Percentiles rank a stretch among this genome's conserved stretches.
Conservation (phyloP, 2,113 vertebrate genomes). For the Istiophorus platypterus region DNA sequence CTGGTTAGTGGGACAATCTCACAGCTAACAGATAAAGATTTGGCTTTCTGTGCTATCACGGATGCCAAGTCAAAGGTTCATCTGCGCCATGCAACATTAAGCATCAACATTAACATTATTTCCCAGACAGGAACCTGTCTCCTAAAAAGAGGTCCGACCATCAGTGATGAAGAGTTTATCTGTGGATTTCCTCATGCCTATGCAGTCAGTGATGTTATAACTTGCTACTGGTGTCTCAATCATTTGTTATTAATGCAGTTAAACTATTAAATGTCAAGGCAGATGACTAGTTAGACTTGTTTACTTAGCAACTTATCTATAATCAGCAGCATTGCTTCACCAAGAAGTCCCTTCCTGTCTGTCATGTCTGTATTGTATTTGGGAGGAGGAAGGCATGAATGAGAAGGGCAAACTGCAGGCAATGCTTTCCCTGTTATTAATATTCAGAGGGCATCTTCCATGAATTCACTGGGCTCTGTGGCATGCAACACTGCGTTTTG, state of each 20-base stretch:
- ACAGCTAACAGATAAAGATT: conserved; percentile 69
- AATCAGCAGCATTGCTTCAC: conserved; percentile 39
- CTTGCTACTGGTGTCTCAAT: not conserved
- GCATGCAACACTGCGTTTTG: conserved; percentile 50
- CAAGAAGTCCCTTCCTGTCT: conserved; percentile 22
- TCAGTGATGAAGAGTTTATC: conserved; percentile 35
- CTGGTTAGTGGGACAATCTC: conserved; percentile 72
- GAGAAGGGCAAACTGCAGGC: conserved; percentile 53
- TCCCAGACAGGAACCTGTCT: conserved; percentile 53
- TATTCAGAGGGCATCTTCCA: conserved; percentile 71
- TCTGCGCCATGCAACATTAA: conserved; percentile 63
- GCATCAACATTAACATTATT: conserved; percentile 65
- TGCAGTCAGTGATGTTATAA: conserved; percentile 16
- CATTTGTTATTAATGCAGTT: conserved; percentile 14
- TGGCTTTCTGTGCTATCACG: conserved; percentile 45
- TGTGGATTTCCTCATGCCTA: conserved; percentile 39
- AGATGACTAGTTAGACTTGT: conserved; percentile 12
- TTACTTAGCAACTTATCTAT: not conserved
- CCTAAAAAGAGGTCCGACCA: conserved; percentile 41
- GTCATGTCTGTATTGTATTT: conserved; percentile 17
- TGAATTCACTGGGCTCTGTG: conserved; percentile 50
- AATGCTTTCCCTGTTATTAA: conserved; percentile 58
- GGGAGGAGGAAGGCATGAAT: conserved; percentile 40
- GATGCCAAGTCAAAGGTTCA: conserved; percentile 70
- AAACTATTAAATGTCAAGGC: conserved; percentile 32